Evolutionary conservation across 2,113 vertebrate genomes (phyloP), one percentile per base, ranked within the genome.

Genomic region (Nipponia nippon): DNA sequence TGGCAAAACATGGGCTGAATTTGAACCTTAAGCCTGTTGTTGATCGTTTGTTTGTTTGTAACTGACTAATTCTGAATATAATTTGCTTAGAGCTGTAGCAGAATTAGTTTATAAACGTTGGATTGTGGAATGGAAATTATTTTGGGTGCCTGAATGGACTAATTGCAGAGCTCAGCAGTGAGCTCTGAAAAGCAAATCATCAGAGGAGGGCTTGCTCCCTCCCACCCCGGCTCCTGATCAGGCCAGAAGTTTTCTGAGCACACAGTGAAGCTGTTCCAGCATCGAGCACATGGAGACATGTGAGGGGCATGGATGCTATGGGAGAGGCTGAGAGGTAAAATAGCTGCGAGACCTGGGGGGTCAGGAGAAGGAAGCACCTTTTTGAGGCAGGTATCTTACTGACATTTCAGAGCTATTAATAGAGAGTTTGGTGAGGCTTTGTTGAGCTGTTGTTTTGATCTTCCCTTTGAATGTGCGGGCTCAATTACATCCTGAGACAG

Each of bases 401-500:
- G 93, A 93, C 78, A 50, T 40, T 79, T 88, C 71, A 75, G 67
- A 90, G 78, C 89, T 96, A 94, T 97, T 93, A 96, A 97, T 90
- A 97, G 97, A 61, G 62, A 67, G 78, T 76, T 95, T 11, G 27
- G 66, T 85, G 63, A 34, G 65, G 73, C 94, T 92, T 91, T 93
- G 83, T 92, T 93, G 71, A 90, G 82, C 89, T 93, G 59, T 40
- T 95, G 94, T 95, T 95, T 96, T 97, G 93, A 94, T 96, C 95
- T 94, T 96, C 55, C 70, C 93, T 96, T 96, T 94, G 91, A 94
- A 75, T 81, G 67, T 66, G 36, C 27, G 2, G 78, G 66, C 87
- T 94, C 95, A 94, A 88, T 97, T 95, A 96, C 63, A 91, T 91
- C 75, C 91, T 55, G 75, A 97, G 93, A 89, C 94, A 95, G 94